Conservation (phyloP, 2,888 invertebrate genomes). For the Nomada hirtipes region DNA sequence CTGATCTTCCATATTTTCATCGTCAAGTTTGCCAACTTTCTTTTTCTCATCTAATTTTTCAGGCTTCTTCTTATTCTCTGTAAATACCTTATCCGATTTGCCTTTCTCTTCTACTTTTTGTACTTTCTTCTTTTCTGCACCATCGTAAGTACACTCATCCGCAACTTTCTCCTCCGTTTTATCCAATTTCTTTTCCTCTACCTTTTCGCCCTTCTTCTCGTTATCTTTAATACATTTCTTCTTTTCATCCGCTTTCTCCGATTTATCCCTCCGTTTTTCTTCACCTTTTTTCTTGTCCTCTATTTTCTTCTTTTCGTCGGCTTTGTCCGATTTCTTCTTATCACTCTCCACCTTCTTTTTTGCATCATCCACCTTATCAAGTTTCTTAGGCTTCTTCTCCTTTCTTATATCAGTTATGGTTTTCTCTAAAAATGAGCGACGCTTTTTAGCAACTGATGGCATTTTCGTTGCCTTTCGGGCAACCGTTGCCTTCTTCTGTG, state of each 20-base stretch:
- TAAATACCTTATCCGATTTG: constrained; percentile 68
- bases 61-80: constrained; percentile 75
- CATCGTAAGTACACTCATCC: constrained; percentile 63
- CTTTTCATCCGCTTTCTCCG: constrained; percentile 73
- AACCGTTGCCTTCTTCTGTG: constrained; percentile 83
- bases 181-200: constrained; percentile 75
- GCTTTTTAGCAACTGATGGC: constrained; percentile 81
- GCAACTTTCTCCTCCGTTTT: constrained; percentile 70
- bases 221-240: constrained; percentile 71
- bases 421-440: constrained; percentile 78
- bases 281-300: constrained; percentile 75
- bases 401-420: constrained; percentile 73
- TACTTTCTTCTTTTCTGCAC: constrained; percentile 70
- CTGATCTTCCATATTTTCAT: constrained; percentile 64
- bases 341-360: constrained; percentile 74
- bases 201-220: constrained; percentile 65
- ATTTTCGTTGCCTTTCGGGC: constrained; percentile 82
- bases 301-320: constrained; percentile 70
- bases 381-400: constrained; percentile 77
- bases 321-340: constrained; percentile 69
- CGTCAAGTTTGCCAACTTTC: constrained; percentile 64
- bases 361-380: constrained; percentile 73
- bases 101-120: constrained; percentile 74
- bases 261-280: constrained; percentile 75
- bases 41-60: constrained; percentile 74